Evolutionary conservation across 2,797 vertebrate species (phyloP), one percentile per base, ranked within the genome.

Genomic region (Neosilurus hyrtlii): DNA sequence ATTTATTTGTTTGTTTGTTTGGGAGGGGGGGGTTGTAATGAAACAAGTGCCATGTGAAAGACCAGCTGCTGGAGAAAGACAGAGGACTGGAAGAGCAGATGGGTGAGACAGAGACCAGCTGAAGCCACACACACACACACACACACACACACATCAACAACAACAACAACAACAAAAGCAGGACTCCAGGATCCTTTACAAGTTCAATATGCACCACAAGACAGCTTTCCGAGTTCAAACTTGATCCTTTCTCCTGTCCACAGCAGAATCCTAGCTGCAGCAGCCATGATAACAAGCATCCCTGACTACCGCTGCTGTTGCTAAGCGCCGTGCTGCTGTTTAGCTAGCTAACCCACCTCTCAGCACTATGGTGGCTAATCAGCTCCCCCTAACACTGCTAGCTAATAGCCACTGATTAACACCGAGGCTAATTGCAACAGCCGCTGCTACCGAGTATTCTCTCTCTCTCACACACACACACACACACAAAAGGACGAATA

Each of bases 371-470:
- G 14, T 49, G 62, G 81, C 81, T 82, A 67, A 82, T 68, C 59
- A 82, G 72, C 80, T 24, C 70, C 65, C 59, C 49, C 49, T 4
- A 51, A 67, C 70, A 63, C n/a, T 51, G 82, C 80, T 82, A 87
- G 83, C 85, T 77, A 82, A 49, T 70, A 79, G 59, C 73, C 79
- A 9, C 52, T 81, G 78, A 83, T 84, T 82, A 84, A 84, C 84
- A 79, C 83, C 1, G 15, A 12, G 80, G 68, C 84, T 85, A 85
- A 85, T 85, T 85, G 75, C 75, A 85, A 14, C 35, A 49, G 54
- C 72, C 30, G 62, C 72, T 56, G 81, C 54, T 4, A 78, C 24
- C 56, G 54, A 61, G 51, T 12, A 43, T 43, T 43, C 43, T 5
- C 43, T 43, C 43, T 5, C 4, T 5, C 43, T 5, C 43, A 1